phyloP scores from a whole-genome alignment of 2,113 vertebrate genomes.

The Leucoraja erinaceus region DNA sequence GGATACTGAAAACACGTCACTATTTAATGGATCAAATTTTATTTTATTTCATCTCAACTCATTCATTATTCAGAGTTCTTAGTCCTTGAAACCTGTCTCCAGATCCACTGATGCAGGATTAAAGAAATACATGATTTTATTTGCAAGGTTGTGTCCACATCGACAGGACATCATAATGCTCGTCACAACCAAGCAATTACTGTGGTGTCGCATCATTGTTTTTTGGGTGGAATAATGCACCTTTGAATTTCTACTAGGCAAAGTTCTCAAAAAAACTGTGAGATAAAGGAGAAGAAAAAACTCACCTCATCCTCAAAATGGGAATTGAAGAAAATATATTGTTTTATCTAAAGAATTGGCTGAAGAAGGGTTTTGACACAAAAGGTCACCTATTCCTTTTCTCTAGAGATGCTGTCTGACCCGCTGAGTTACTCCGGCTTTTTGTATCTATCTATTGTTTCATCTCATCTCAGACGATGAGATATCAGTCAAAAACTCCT shows the following conservation, averaged over 20 bases:
- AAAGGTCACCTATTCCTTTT: too few relatives aligned
- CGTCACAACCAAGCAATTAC: background rate
- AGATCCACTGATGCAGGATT: background rate
- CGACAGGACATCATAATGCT: background rate
- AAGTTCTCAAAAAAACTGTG: background rate
- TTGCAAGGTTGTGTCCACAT: background rate
- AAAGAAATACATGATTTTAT: background rate
- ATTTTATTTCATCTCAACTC: background rate
- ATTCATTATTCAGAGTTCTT: background rate
- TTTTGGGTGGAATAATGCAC: background rate
- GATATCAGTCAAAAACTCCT: background rate
- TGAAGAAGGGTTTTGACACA: too few relatives aligned
- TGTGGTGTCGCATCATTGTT: background rate
- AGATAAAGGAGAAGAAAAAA: background rate
- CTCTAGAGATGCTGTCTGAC: too few relatives aligned
- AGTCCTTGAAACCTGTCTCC: background rate
- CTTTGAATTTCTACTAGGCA: background rate
- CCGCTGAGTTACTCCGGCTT: too few relatives aligned
- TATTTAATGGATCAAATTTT: background rate
- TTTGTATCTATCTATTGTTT: background rate
- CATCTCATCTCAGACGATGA: background rate
- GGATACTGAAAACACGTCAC: background rate
- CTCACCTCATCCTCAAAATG: background rate
- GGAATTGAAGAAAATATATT: background rate
- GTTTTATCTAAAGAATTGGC: background rate